Conservation (phyloP, 2,888 invertebrate species). For the Nycteola revayana region DNA sequence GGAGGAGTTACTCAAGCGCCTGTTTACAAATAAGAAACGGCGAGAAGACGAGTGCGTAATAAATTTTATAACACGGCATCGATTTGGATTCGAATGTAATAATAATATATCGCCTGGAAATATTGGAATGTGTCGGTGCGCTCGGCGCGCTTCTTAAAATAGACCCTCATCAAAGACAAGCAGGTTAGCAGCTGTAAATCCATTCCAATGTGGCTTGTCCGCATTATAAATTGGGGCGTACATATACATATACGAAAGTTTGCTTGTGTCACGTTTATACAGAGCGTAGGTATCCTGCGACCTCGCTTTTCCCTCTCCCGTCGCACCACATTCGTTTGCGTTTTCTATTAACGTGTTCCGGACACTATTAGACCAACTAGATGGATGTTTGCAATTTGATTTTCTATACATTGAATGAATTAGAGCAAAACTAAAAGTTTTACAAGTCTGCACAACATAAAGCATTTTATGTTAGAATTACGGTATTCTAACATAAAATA, state of each 20-base stretch:
- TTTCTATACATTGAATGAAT: conserved; percentile 59
- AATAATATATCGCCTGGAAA: conserved; percentile 79
- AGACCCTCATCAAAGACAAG: conserved; percentile 81
- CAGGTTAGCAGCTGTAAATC: conserved; percentile 82
- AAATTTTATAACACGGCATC: conserved; percentile 79
- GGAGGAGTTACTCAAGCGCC: conserved; percentile 67
- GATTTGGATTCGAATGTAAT: conserved; percentile 76
- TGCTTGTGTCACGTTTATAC: conserved; percentile 40
- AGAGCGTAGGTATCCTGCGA: conserved; percentile 49
- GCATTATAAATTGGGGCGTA: conserved; percentile 77
- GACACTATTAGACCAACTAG: conserved; percentile 63
- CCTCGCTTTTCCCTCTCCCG: conserved; percentile 53
- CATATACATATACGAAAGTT: conserved; percentile 39
- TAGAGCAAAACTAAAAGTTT: too few species aligned
- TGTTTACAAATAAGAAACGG: conserved; percentile 78
- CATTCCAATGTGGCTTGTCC: conserved; percentile 79
- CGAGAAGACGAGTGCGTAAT: conserved; percentile 75
- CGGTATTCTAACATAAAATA: too few species aligned
- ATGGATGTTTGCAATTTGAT: conserved; percentile 69
- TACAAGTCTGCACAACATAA: too few species aligned
- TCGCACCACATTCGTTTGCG: conserved; percentile 64
- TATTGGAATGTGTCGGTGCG: conserved; percentile 79
- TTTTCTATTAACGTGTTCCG: conserved; percentile 72
- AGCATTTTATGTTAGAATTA: too few species aligned
- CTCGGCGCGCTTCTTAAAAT: conserved; percentile 75